These are phyloP conservation scores for Aphaenogaster floridana DNA, from an alignment of 1,140 invertebrate species.

Conservation along the genomic window DNA sequence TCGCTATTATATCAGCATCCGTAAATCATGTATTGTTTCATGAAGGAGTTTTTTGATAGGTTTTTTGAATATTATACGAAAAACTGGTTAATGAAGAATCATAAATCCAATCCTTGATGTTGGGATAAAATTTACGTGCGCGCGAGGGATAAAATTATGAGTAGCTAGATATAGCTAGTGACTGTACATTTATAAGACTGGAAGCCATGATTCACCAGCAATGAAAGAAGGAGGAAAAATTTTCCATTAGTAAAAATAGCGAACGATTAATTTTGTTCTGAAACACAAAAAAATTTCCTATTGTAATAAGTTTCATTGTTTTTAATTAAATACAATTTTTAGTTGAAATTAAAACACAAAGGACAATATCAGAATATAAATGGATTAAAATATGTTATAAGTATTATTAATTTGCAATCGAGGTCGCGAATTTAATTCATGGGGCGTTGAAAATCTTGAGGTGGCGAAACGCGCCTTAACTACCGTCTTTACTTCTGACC, in stretches of 20 bases:
- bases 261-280: neutral
- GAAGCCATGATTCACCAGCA: neutral
- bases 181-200: neutral
- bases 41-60: neutral
- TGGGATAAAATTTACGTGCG: neutral
- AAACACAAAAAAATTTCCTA: neutral
- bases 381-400: neutral
- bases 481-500: conserved; percentile 81
- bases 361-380: neutral
- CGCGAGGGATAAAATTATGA: neutral
- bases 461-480: conserved; percentile 80
- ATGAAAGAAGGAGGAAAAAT: neutral
- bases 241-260: neutral
- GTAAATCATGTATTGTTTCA: conserved; percentile 5
- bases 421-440: conserved; percentile 40
- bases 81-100: neutral
- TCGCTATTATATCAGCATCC: neutral
- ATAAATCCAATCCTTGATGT: neutral
- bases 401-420: conserved; percentile 3
- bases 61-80: neutral
- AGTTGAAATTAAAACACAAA: neutral
- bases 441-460: conserved; percentile 65
- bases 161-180: neutral
- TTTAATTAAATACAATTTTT: neutral
- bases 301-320: neutral